A percentile compares a stretch with the other conserved stretches of the same genome.
Evolutionary conservation across 2,797 vertebrate genomes (phyloP).

Genomic region (Poeciliopsis paucimaculata): DNA sequence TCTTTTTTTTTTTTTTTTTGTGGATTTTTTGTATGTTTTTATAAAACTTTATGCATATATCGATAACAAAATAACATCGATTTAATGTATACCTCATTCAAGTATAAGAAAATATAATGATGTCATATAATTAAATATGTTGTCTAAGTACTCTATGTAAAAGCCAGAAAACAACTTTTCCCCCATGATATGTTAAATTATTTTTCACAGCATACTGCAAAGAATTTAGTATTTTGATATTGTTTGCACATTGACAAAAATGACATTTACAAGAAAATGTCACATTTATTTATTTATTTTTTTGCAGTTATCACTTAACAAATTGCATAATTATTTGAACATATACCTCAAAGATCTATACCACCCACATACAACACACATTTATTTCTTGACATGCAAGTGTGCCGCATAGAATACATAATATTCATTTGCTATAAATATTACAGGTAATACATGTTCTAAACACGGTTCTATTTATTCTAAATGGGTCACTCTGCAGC

Average conservation of each 20-base stretch:
- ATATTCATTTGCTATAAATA: constrained; percentile 36
- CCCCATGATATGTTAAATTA: constrained; percentile 74
- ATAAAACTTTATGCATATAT: constrained; percentile 71
- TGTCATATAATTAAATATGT: constrained; percentile 69
- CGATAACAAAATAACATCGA: constrained; percentile 71
- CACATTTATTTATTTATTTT: constrained; percentile 46
- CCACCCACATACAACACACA: constrained; percentile 59
- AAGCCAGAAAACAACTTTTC: constrained; percentile 70
- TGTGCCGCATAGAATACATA: constrained; percentile 43
- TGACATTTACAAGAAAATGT: constrained; percentile 68
- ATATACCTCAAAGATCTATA: constrained; percentile 59
- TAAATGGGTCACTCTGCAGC: constrained; percentile 31
- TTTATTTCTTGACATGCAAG: constrained; percentile 69
- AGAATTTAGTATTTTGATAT: constrained; percentile 57
- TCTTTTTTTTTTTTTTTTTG: neutral
- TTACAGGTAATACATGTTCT: constrained; percentile 26
- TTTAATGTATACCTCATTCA: constrained; percentile 65
- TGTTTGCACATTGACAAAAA: constrained; percentile 64
- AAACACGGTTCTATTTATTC: constrained; percentile 32
- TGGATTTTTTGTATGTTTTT: constrained; percentile 28
- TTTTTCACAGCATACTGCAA: constrained; percentile 66
- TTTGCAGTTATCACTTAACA: constrained; percentile 71
- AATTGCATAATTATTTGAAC: constrained; percentile 81
- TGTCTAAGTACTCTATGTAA: constrained; percentile 70
- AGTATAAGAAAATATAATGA: constrained; percentile 80